These are phyloP conservation scores for Bambusicola thoracicus DNA, from an alignment of 2,113 vertebrate species.

Conservation along the genomic window DNA sequence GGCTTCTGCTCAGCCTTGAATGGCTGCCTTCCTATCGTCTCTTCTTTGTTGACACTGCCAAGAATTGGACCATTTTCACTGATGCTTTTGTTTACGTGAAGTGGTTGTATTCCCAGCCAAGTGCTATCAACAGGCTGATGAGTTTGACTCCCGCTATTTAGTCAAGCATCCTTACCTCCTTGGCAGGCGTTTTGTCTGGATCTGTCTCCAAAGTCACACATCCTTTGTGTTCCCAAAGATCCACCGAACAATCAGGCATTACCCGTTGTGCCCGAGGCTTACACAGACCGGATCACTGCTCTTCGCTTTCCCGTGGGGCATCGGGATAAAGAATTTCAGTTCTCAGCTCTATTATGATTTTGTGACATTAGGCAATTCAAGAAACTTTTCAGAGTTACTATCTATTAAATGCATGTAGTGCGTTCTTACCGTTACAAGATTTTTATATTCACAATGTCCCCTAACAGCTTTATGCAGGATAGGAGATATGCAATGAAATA, in stretches of 20 bases:
- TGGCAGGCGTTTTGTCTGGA: background rate
- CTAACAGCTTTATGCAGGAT: background rate
- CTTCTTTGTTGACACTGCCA: background rate
- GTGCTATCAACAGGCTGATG: background rate
- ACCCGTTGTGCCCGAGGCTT: background rate
- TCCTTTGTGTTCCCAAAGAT: background rate
- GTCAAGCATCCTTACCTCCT: background rate
- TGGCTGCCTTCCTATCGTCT: background rate
- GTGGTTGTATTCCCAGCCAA: background rate
- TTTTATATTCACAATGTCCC: background rate
- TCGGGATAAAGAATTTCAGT: accelerated
- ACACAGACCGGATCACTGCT: accelerated
- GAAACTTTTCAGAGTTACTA: background rate
- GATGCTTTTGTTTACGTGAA: constrained; percentile 5
- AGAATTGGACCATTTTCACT: background rate
- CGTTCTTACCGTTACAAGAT: background rate
- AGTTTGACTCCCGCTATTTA: background rate
- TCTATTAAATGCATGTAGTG: background rate
- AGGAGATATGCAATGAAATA: constrained; percentile 25
- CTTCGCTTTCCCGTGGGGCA: background rate
- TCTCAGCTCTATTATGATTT: background rate
- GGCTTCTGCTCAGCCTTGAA: background rate
- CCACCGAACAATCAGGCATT: accelerated
- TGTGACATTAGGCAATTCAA: accelerated
- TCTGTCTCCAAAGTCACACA: background rate